phyloP scores from a whole-genome alignment of 2,888 invertebrate species.

The Dolichomitus sp. region DNA sequence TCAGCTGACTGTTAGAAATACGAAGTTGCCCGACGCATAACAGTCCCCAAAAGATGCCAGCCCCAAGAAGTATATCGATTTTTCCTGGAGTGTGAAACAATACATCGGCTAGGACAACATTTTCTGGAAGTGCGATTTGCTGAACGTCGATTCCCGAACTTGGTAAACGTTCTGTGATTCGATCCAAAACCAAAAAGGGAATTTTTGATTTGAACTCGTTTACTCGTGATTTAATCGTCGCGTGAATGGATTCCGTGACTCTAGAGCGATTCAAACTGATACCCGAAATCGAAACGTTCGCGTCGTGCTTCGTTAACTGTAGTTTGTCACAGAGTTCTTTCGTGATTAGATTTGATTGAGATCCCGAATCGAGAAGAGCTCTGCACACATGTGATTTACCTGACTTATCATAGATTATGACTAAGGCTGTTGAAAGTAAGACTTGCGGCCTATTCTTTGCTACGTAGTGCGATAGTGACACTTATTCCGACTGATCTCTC shows the following conservation, averaged over 20 bases:
- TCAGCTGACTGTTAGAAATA: too few relatives aligned
- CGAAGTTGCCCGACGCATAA: too few relatives aligned
- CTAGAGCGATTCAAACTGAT: background rate
- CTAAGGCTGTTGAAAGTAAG: background rate
- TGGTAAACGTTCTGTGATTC: too few relatives aligned
- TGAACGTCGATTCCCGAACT: too few relatives aligned
- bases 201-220: background rate
- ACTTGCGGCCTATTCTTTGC: background rate
- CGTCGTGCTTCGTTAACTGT: conserved; percentile 1
- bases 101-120: too few relatives aligned
- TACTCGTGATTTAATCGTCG: background rate
- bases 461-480: too few relatives aligned
- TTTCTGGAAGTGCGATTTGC: too few relatives aligned
- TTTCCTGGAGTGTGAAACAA: too few relatives aligned
- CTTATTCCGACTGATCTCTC: too few relatives aligned
- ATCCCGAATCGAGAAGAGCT: background rate
- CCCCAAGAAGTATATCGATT: too few relatives aligned
- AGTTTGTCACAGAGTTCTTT: background rate
- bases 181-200: background rate
- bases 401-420: background rate
- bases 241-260: background rate
- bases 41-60: too few relatives aligned
- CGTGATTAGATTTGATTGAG: background rate
- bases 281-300: background rate
- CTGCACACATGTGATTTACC: background rate